Conservation (phyloP, 2,113 vertebrate genomes). For the Polypterus bichir region DNA sequence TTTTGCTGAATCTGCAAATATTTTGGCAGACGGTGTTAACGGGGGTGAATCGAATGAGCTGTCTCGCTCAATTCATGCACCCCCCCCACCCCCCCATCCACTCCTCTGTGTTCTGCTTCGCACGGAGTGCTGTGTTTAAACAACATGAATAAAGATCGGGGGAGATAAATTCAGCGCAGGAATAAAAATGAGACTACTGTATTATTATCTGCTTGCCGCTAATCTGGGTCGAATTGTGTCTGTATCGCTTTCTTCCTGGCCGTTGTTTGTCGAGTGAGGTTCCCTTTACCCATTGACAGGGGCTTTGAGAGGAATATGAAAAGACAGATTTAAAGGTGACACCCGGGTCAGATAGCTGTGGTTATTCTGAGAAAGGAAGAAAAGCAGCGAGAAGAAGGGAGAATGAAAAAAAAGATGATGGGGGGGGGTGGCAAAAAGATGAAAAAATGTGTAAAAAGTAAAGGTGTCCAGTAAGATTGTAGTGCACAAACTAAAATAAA, state of each 20-base stretch:
- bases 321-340: conserved; percentile 99
- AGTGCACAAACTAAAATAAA: no score
- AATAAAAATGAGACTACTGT: conserved; percentile 66
- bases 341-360: conserved; percentile 71
- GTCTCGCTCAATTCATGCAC: no score
- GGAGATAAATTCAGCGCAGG: conserved; percentile 67
- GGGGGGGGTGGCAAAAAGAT: not conserved
- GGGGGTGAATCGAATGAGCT: no score
- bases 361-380: conserved; percentile 71
- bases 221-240: conserved; percentile 81
- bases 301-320: conserved; percentile 99
- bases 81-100: conserved; percentile 37
- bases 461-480: no score
- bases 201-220: conserved; percentile 66
- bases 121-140: conserved; percentile 80
- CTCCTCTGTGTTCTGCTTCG: conserved; percentile 70
- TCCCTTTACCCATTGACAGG: conserved; percentile 90
- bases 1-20: no score
- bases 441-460: not conserved
- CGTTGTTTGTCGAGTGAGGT: conserved; percentile 86
- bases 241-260: conserved; percentile 58
- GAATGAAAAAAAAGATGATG: not conserved
- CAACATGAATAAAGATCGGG: conserved; percentile 79
- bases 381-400: conserved; percentile 11
- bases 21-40: no score